A percentile compares a stretch with the other conserved stretches of the same genome.
Evolutionary conservation across 1,140 invertebrate genomes (phyloP).

Genomic region (Cyphomyrmex costatus): DNA sequence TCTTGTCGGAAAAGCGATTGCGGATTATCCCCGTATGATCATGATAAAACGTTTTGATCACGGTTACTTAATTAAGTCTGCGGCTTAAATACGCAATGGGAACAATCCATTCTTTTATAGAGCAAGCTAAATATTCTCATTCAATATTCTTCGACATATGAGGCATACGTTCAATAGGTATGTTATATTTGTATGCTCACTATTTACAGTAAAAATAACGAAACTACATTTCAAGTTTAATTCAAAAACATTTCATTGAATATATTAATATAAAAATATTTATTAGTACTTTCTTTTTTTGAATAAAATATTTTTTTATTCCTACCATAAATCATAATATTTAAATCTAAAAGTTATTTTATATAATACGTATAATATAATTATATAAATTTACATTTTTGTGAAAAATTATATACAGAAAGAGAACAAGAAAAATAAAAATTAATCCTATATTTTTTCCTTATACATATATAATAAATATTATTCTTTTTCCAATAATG

Average conservation of each 20-base stretch:
- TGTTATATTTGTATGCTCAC: background rate
- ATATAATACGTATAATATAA: background rate
- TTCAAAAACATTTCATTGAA: slow-evolving; percentile 1
- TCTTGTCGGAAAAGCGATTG: slow-evolving; percentile 78
- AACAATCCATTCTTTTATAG: background rate
- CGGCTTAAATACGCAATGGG: slow-evolving; percentile 27
- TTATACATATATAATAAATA: background rate
- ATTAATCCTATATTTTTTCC: background rate
- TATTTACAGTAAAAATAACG: background rate
- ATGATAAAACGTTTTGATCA: slow-evolving; percentile 76
- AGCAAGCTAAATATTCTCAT: background rate
- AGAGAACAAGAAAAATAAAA: background rate
- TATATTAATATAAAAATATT: background rate
- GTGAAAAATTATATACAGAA: background rate
- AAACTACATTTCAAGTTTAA: background rate
- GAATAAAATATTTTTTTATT: background rate
- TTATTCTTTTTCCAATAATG: background rate
- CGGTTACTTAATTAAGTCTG: slow-evolving; percentile 71
- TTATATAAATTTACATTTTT: background rate
- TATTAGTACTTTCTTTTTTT: background rate
- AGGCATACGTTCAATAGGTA: too few relatives aligned
- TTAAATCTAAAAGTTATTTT: background rate
- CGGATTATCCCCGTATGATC: slow-evolving; percentile 80
- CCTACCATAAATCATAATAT: background rate
- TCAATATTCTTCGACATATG: background rate